Evolutionary conservation across 2,113 vertebrate species (phyloP).

Genomic region (Athene noctua): DNA sequence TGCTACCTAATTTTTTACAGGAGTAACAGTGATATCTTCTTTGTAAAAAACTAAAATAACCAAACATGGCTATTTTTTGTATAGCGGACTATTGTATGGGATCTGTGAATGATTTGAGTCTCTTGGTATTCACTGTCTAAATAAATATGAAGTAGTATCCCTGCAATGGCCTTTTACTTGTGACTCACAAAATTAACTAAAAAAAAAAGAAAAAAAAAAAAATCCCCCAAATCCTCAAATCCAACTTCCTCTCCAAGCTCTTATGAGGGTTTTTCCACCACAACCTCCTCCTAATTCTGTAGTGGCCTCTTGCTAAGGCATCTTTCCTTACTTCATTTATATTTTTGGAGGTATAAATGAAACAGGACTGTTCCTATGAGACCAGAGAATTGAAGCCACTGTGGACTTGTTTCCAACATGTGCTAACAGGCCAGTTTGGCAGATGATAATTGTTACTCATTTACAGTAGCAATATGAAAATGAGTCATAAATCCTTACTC

Average conservation of each 20-base stretch:
- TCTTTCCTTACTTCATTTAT: neutral
- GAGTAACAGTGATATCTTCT: neutral
- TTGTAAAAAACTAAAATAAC: neutral
- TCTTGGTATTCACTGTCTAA: neutral
- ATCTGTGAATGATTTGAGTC: neutral
- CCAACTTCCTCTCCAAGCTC: neutral
- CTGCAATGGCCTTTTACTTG: neutral
- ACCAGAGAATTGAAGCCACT: rapidly evolving
- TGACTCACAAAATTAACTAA: neutral
- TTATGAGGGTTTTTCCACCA: neutral
- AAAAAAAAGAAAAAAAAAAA: neutral
- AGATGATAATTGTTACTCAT: neutral
- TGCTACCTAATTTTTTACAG: neutral
- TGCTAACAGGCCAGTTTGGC: neutral
- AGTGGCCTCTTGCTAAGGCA: neutral
- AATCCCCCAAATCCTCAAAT: neutral
- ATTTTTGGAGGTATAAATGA: neutral
- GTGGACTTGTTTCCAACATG: neutral
- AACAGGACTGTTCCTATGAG: neutral
- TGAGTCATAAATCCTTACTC: neutral
- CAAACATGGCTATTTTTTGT: neutral
- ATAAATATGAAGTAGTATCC: neutral
- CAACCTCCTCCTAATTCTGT: neutral
- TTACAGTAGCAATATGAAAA: conserved; percentile 11
- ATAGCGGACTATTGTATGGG: neutral